These are phyloP conservation scores for Tholera decimalis DNA, from an alignment of 2,888 invertebrate species.

Conservation along the genomic window DNA sequence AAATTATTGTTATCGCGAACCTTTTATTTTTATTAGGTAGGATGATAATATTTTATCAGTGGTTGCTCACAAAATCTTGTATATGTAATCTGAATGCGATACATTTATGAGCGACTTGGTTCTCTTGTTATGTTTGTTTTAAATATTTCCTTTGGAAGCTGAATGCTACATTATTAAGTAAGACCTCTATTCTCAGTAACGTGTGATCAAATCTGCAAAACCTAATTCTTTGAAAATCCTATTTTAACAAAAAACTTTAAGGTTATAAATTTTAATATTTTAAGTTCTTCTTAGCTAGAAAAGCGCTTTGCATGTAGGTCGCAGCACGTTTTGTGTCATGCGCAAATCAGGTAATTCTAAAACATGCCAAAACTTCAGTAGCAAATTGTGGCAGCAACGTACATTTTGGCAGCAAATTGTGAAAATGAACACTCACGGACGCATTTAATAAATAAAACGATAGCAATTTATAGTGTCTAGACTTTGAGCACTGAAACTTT, in stretches of 20 bases:
- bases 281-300: slow-evolving; percentile 1
- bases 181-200: background rate
- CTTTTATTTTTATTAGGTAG: slow-evolving; percentile 87
- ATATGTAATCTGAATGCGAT: slow-evolving; percentile 64
- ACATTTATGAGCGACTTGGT: slow-evolving; percentile 24
- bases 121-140: slow-evolving; percentile 21
- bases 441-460: slow-evolving; percentile 1
- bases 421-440: background rate
- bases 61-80: slow-evolving; percentile 72
- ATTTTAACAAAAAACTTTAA: background rate
- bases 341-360: background rate
- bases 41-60: slow-evolving; percentile 84
- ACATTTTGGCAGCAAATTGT: background rate
- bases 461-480: slow-evolving; percentile 27
- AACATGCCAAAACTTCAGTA: background rate
- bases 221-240: slow-evolving; percentile 6
- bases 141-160: background rate
- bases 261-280: slow-evolving; percentile 9
- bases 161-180: background rate
- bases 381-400: too few relatives aligned
- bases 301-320: slow-evolving; percentile 8
- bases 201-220: background rate
- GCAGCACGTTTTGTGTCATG: background rate
- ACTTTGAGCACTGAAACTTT: slow-evolving; percentile 11
- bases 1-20: slow-evolving; percentile 89